Evolutionary conservation across 2,888 invertebrate genomes (phyloP), one percentile per base, ranked within the genome.

Genomic region (Acronicta leporina): DNA sequence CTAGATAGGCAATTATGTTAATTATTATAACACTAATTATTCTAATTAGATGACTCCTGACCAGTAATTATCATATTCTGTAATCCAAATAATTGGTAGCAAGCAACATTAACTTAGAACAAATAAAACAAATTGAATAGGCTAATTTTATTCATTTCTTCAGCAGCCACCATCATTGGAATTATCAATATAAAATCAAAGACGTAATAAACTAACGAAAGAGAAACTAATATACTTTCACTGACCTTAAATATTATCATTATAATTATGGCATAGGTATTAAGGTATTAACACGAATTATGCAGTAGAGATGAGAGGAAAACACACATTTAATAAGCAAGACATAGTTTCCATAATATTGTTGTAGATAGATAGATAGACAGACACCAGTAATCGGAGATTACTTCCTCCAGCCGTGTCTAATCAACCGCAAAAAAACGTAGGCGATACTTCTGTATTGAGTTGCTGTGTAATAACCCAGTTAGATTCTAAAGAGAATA

Each of bases 341-440:
- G 0, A 0, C 11, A 42, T 38, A 41, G 20, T 53, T 52, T 8
- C 33, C 20, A 14, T 52, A 40, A 16, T 44, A 68, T 42, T 50
- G 40, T 42, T 41, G 46, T 20, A 59, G 33, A 44, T 40, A 49
- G 49, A 49, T 15, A 53, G n/a, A n/a, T n/a, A 14, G 59, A n/a
- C n/a, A n/a, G n/a, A n/a, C n/a, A n/a, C 54, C 15, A 35, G 59
- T 63, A 62, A 77, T 27, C 42, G 33, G 63, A 63, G 58, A 63
- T 73, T n/a, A n/a, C n/a, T n/a, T 59, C 50, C 48, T 70, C 59
- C 61, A 64, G 48, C 42, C 46, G 59, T 59, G 63, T 51, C 51
- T 68, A 80, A 75, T 79, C 71, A 75, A 84, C 82, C 84, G 75
- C 81, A 82, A 71, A 69, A 77, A 59, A 61, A 68, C 62, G 64